Evolutionary conservation across 2,888 invertebrate species (phyloP), one percentile per base, ranked within the genome.

Genomic region (Papilio protenor): DNA sequence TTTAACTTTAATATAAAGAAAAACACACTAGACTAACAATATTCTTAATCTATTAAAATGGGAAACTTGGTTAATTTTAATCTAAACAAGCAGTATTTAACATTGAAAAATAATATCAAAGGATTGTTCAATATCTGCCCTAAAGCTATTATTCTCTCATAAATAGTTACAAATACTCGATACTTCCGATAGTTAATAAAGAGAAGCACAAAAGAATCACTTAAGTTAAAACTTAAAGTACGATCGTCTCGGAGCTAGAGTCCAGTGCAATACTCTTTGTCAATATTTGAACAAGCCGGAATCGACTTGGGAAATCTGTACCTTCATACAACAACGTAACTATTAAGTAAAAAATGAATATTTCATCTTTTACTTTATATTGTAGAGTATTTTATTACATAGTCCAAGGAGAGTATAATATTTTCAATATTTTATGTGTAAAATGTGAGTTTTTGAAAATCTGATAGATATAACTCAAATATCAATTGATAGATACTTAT

Each of bases 211-310:
- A 14, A 49, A 70, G 49, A 49, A 49, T 47, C 70, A 27, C 70
- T 70, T 61, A 52, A 76, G 52, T 21, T 14, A 45, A 33, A 40
- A 40, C 45, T 21, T 73, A 33, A 66, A 66, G 66, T 66, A 73
- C 66, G 18, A 69, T 77, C 69, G 77, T 77, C 73, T 77, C 55
- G 40, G 45, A 73, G 27, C 69, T 3, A 27, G 55, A 66, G 77
- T 77, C 77, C 77, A 49, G 73, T 77, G 61, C 66, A 73, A 73
- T 77, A 77, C 66, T 49, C 59, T 70, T 27, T 21, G 74, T 59
- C 77, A 70, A 77, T 77, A 73, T 77, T 77, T 73, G 69, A 69
- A 21, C 45, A 55, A 74, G 47, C 47, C 21, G 70, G 74, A 69
- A 59, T 74, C 69, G 59, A 73, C 69, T 27, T 64, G 77, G 73